phyloP scores from a whole-genome alignment of 2,797 vertebrate genomes.

The Poeciliopsis infans region DNA sequence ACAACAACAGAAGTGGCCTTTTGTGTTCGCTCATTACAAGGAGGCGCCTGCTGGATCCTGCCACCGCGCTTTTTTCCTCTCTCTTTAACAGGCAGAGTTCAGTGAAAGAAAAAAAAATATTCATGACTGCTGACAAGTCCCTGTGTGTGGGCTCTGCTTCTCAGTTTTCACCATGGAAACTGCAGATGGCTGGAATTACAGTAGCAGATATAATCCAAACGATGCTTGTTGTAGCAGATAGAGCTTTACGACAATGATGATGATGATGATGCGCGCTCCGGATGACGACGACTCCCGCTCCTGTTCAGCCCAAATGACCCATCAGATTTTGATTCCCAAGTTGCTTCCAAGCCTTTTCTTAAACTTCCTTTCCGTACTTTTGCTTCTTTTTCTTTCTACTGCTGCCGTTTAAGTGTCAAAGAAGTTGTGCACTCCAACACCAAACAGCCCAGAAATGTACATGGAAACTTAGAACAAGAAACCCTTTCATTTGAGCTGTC shows the following conservation, averaged over 20 bases:
- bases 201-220: slow-evolving; percentile 62
- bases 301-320: slow-evolving; percentile 29
- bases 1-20: slow-evolving; percentile 27
- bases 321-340: slow-evolving; percentile 35
- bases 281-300: slow-evolving; percentile 17
- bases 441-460: slow-evolving; percentile 27
- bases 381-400: not conserved
- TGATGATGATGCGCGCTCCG: slow-evolving; percentile 26
- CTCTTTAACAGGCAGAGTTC: slow-evolving; percentile 49
- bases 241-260: slow-evolving; percentile 4
- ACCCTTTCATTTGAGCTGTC: slow-evolving; percentile 22
- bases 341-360: slow-evolving; percentile 10
- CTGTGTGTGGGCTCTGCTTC: slow-evolving; percentile 61
- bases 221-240: slow-evolving; percentile 44
- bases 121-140: slow-evolving; percentile 62
- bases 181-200: slow-evolving; percentile 64
- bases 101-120: slow-evolving; percentile 54
- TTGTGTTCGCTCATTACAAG: slow-evolving; percentile 19
- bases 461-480: slow-evolving; percentile 24
- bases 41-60: slow-evolving; percentile 35
- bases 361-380: not conserved
- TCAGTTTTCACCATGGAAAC: slow-evolving; percentile 76
- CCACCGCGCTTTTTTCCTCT: slow-evolving; percentile 7
- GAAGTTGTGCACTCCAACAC: slow-evolving; percentile 20
- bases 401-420: not conserved